phyloP scores from a whole-genome alignment of 35 echinoderm and acorn worm species.

The Heliocidaris tuberculata region DNA sequence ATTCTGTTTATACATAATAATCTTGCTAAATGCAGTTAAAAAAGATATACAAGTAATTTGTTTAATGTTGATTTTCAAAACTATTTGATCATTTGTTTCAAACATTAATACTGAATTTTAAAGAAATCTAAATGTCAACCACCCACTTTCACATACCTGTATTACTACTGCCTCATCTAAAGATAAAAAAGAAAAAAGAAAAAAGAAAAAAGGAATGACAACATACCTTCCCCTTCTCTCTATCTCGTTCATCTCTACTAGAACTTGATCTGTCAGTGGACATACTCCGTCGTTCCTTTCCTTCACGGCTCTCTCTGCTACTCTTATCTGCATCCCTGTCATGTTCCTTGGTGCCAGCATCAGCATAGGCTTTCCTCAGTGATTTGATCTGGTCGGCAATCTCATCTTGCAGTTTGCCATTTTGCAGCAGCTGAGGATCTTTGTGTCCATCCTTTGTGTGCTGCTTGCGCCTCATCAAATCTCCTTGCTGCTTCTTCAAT shows the following conservation, averaged over 20 bases:
- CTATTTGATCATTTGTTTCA: too few relatives aligned
- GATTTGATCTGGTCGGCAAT: constrained; percentile 70
- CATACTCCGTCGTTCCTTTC: neutral
- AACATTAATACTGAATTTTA: too few relatives aligned
- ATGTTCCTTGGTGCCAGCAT: constrained; percentile 48
- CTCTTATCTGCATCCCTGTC: constrained; percentile 27
- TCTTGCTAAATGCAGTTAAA: too few relatives aligned
- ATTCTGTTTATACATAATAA: too few relatives aligned
- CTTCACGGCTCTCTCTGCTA: constrained; percentile 3
- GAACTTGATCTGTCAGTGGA: constrained; percentile 51
- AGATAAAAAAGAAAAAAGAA: too few relatives aligned
- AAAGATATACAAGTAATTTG: too few relatives aligned
- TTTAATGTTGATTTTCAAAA: too few relatives aligned
- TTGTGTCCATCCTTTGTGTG: constrained; percentile 76
- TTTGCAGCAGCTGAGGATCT: constrained; percentile 81
- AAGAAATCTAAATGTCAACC: too few relatives aligned
- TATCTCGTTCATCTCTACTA: constrained; percentile 34
- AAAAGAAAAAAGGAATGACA: neutral
- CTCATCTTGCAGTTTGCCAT: constrained; percentile 77
- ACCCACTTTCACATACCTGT: too few relatives aligned
- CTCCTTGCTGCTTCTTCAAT: constrained; percentile 79
- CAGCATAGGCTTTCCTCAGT: constrained; percentile 63
- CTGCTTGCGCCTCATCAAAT: constrained; percentile 78
- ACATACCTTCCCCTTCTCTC: constrained; percentile 2
- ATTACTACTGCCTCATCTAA: too few relatives aligned